Evolutionary conservation across 2,888 invertebrate genomes (phyloP), one percentile per base, ranked within the genome.

Genomic region (Eupithecia subfuscata): DNA sequence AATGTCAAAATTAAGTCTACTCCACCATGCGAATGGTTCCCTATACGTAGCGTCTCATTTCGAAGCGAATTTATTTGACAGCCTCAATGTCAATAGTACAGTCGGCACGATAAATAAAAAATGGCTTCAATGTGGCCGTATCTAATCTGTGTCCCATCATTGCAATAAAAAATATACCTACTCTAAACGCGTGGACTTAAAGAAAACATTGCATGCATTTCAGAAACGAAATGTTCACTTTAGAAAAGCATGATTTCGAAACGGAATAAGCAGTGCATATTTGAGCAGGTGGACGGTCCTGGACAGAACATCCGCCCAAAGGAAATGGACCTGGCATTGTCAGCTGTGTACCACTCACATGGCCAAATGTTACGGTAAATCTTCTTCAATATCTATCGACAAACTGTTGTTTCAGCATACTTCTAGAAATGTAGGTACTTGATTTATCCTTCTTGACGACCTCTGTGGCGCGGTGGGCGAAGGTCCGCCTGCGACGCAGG

Each of bases 321-420:
- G 67, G 67, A 67, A 67, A 67, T 67, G 67, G 67, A 67, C 34
- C 12, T 67, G 5, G 40, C n/a, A 40, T 65, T 65, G 37, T 40
- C 65, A n/a, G n/a, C 12, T 12, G 34, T 64, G 60, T 60, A 25
- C 12, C 12, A 60, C 60, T 22, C 22, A 56, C 16, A 56, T 56
- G 11, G 4, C 52, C 22, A 56, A 11, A 56, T 56, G 52, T 56
- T 22, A 3, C 11, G 52, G 52, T 52, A 52, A n/a, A 6, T 43
- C 3, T 14, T 43, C 45, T 52, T n/a, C n/a, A n/a, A 52, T 52
- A 48, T 1, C 9, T 52, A 52, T n/a, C 52, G 52, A n/a, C 9
- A 7, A 52, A 52, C 8, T n/a, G 7, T 52, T 48, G 6, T 48
- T 45, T 6, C 18, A 48, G 18, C 48, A 1, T 7, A 48, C 48